Conservation (phyloP, 2,888 invertebrate genomes). For the Sepiola atlantica region DNA sequence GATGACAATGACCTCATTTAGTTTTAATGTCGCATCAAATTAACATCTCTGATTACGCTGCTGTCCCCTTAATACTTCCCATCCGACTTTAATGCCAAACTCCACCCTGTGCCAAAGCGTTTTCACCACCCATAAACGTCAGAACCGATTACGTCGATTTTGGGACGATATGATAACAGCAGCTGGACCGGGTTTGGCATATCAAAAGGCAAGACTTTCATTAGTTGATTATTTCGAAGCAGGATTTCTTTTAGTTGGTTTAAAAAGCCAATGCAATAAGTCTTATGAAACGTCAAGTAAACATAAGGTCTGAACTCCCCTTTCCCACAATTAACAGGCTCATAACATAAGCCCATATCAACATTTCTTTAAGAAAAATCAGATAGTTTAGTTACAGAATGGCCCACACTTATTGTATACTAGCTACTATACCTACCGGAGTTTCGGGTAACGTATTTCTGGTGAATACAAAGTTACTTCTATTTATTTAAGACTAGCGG, state of each 20-base stretch:
- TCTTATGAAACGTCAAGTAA: background rate
- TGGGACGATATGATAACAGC: background rate
- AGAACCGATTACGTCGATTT: background rate
- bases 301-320: too few relatives aligned
- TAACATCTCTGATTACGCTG: conserved; percentile 2
- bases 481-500: too few relatives aligned
- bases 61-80: background rate
- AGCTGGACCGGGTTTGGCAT: background rate
- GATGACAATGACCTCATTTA: conserved; percentile 4
- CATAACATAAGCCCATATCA: too few relatives aligned
- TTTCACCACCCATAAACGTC: background rate
- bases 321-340: too few relatives aligned
- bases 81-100: background rate
- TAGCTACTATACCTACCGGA: too few relatives aligned
- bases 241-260: background rate
- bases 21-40: background rate
- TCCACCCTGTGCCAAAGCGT: background rate
- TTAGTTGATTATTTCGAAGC: background rate
- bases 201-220: background rate
- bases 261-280: background rate
- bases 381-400: too few relatives aligned
- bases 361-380: too few relatives aligned
- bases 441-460: too few relatives aligned
- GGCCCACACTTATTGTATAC: too few relatives aligned
- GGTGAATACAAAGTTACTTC: too few relatives aligned